These are phyloP conservation scores for Antidorcas marsupialis DNA, from an alignment of 2,113 vertebrate genomes.

Conservation along the genomic window DNA sequence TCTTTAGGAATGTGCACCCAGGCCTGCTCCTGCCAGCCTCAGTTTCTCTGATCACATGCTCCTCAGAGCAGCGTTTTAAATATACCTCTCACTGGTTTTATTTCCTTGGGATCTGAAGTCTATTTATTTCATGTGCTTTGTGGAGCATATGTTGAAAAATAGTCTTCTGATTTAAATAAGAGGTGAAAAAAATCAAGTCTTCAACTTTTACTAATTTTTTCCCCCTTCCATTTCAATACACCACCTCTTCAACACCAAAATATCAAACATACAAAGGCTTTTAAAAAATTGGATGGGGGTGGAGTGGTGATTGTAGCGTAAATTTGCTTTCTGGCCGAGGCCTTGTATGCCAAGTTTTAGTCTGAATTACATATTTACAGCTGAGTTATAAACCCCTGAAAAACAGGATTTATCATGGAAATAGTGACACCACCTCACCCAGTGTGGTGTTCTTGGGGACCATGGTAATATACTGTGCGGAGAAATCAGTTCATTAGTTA, in stretches of 20 bases:
- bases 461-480: slow-evolving; percentile 75
- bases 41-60: neutral
- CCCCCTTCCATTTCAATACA: neutral
- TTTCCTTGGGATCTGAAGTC: neutral
- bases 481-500: slow-evolving; percentile 82
- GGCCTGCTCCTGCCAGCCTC: neutral
- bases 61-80: neutral
- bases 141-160: neutral
- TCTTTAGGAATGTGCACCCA: neutral
- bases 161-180: slow-evolving; percentile 56
- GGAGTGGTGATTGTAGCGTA: neutral
- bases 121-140: neutral
- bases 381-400: slow-evolving; percentile 78
- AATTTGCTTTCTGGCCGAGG: slow-evolving; percentile 71
- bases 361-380: slow-evolving; percentile 78
- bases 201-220: slow-evolving; percentile 33
- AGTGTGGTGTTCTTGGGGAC: slow-evolving; percentile 63
- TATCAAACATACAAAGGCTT: neutral
- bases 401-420: slow-evolving; percentile 79
- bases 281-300: neutral
- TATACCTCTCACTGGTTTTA: neutral
- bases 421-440: slow-evolving; percentile 71
- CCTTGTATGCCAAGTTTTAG: slow-evolving; percentile 72
- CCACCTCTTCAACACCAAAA: neutral
- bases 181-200: slow-evolving; percentile 15